A percentile compares a stretch with the other conserved stretches of the same genome.
phyloP scores from a whole-genome alignment of 1,140 invertebrate genomes.

The Drosophila hydei region DNA sequence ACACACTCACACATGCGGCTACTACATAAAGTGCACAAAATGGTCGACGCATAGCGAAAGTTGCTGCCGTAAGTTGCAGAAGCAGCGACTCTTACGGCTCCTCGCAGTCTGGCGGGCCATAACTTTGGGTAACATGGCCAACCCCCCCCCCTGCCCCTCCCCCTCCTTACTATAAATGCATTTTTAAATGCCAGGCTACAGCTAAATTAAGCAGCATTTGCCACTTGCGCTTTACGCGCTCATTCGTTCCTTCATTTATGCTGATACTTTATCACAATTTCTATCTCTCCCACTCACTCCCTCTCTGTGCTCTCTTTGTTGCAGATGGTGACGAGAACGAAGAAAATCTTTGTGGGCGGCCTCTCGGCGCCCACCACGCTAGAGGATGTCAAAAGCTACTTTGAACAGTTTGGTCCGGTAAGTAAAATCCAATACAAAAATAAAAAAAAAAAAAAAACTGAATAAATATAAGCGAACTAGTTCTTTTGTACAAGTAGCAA shows the following conservation, averaged over 20 bases:
- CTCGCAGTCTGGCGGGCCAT: constrained; percentile 57
- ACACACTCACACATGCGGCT: constrained; percentile 53
- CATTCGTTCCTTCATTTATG: constrained; percentile 48
- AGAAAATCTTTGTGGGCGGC: constrained; percentile 99
- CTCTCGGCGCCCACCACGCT: constrained; percentile 99
- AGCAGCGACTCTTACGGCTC: constrained; percentile 41
- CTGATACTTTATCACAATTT: constrained; percentile 12
- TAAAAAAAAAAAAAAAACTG: neutral
- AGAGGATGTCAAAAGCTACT: constrained; percentile 99
- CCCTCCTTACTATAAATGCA: constrained; percentile 55
- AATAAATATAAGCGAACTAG: constrained; percentile 3
- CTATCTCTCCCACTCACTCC: neutral
- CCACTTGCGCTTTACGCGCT: constrained; percentile 53
- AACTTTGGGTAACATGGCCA: constrained; percentile 50
- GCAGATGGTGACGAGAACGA: constrained; percentile 99
- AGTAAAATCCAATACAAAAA: constrained; percentile 85
- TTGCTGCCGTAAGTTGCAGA: constrained; percentile 73
- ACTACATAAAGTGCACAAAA: constrained; percentile 80
- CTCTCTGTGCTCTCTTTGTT: constrained; percentile 72
- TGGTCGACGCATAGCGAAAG: constrained; percentile 76
- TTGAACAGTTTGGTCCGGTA: constrained; percentile 99
- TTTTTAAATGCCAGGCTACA: constrained; percentile 68
- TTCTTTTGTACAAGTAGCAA: constrained; percentile 18
- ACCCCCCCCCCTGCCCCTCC: neutral
- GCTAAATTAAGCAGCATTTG: constrained; percentile 53